A percentile compares a stretch with the other conserved stretches of the same genome.
Conservation (phyloP, 2,888 invertebrate species). For the Scaptomyza flava region DNA sequence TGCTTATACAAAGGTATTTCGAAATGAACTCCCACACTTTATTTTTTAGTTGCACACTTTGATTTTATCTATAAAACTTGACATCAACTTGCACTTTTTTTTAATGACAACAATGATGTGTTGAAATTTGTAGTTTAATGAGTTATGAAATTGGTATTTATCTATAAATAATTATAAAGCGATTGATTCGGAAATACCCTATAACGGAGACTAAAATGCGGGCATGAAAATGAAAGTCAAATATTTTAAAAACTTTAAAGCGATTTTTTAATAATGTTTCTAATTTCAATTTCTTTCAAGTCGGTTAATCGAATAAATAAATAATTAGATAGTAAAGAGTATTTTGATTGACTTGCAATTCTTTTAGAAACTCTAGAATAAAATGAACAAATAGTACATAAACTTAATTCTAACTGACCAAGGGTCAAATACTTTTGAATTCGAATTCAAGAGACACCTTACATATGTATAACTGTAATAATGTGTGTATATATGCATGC, state of each 20-base stretch:
- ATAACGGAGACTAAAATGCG: neutral
- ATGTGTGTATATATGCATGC: neutral
- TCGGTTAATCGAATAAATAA: too few species aligned
- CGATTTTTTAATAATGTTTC: too few species aligned
- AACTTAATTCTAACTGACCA: neutral
- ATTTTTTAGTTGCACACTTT: neutral
- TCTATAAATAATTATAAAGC: neutral
- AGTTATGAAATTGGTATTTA: neutral
- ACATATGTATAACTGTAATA: neutral
- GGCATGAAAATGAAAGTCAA: neutral
- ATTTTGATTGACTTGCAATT: too few species aligned
- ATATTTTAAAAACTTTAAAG: neutral
- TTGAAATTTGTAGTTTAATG: neutral
- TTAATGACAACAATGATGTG: neutral
- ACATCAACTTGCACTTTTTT: constrained; percentile 65
- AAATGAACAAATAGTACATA: neutral
- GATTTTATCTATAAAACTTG: constrained; percentile 29
- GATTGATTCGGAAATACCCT: neutral
- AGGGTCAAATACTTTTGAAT: neutral
- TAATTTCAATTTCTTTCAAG: too few species aligned
- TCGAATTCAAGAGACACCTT: neutral
- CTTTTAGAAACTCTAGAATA: neutral
- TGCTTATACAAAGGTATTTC: constrained; percentile 1
- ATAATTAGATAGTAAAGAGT: too few species aligned
- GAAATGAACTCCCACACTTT: neutral